phyloP scores from a whole-genome alignment of 2,888 invertebrate species.

The Xanthorhoe spadicearia region DNA sequence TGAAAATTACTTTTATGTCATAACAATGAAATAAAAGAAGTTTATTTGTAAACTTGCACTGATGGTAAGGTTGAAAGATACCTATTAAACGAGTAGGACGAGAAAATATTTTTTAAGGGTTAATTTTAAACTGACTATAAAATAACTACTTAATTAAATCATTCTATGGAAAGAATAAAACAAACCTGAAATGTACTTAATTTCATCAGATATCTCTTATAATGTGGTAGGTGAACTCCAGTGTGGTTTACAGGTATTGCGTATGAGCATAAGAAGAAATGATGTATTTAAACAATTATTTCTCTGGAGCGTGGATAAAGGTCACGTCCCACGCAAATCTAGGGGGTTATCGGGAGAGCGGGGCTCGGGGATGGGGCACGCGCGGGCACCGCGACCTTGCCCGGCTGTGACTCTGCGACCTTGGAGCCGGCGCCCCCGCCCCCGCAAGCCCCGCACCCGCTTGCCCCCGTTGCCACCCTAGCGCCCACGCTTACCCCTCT shows the following conservation, averaged over 20 bases:
- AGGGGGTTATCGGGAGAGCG: slow-evolving; percentile 74
- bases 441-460: slow-evolving; percentile 37
- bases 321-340: slow-evolving; percentile 82
- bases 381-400: slow-evolving; percentile 83
- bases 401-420: slow-evolving; percentile 85
- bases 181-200: too few relatives aligned
- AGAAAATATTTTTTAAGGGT: too few relatives aligned
- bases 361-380: slow-evolving; percentile 69
- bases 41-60: too few relatives aligned
- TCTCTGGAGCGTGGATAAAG: slow-evolving; percentile 81
- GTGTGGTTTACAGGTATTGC: slow-evolving; percentile 42
- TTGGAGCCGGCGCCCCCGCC: slow-evolving; percentile 71
- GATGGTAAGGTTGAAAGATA: too few relatives aligned
- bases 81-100: too few relatives aligned
- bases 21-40: too few relatives aligned
- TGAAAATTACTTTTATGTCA: too few relatives aligned
- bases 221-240: background rate
- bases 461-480: slow-evolving; percentile 46
- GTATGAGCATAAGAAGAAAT: slow-evolving; percentile 64
- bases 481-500: slow-evolving; percentile 60
- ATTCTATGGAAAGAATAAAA: too few relatives aligned
- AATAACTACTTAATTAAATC: too few relatives aligned
- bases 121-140: too few relatives aligned
- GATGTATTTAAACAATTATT: slow-evolving; percentile 81
- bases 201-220: too few relatives aligned